phyloP scores from a whole-genome alignment of 2,888 invertebrate species.

The Himalopsyche japonica region DNA sequence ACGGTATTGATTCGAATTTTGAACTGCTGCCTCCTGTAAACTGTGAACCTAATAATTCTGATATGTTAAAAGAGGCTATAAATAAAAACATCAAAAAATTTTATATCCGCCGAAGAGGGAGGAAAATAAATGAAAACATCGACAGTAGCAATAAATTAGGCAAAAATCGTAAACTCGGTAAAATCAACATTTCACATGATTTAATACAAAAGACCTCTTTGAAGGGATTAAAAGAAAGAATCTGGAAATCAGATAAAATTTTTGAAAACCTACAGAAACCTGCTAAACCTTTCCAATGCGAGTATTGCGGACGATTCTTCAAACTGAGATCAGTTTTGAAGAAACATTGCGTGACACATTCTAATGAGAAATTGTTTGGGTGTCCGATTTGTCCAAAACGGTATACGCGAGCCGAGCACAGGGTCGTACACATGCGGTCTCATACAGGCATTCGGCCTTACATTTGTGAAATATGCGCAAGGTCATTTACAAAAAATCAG shows the following conservation, averaged over 20 bases:
- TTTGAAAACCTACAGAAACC: background rate
- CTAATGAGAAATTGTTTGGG: slow-evolving; percentile 47
- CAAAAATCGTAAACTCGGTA: background rate
- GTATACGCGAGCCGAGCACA: slow-evolving; percentile 51
- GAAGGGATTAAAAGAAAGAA: background rate
- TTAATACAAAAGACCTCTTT: background rate
- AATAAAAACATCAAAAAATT: background rate
- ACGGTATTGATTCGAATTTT: background rate
- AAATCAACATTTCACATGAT: background rate
- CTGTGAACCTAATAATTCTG: background rate
- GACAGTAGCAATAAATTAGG: slow-evolving; percentile 4
- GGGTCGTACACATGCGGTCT: slow-evolving; percentile 56
- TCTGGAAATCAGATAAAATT: background rate
- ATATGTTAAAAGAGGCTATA: background rate
- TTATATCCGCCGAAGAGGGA: background rate
- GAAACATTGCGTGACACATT: slow-evolving; percentile 50
- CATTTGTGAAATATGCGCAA: slow-evolving; percentile 55
- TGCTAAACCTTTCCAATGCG: slow-evolving; percentile 42
- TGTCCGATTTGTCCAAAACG: slow-evolving; percentile 49
- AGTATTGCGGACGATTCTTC: slow-evolving; percentile 44
- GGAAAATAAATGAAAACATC: background rate
- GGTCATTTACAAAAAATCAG: slow-evolving; percentile 45
- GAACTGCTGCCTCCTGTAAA: background rate
- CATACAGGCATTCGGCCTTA: slow-evolving; percentile 58
- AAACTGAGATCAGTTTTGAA: slow-evolving; percentile 42